Percentiles rank a stretch among this genome's conserved stretches.
These are phyloP conservation scores for Pluvialis apricaria DNA, from an alignment of 2,113 vertebrate genomes.

Conservation along the genomic window DNA sequence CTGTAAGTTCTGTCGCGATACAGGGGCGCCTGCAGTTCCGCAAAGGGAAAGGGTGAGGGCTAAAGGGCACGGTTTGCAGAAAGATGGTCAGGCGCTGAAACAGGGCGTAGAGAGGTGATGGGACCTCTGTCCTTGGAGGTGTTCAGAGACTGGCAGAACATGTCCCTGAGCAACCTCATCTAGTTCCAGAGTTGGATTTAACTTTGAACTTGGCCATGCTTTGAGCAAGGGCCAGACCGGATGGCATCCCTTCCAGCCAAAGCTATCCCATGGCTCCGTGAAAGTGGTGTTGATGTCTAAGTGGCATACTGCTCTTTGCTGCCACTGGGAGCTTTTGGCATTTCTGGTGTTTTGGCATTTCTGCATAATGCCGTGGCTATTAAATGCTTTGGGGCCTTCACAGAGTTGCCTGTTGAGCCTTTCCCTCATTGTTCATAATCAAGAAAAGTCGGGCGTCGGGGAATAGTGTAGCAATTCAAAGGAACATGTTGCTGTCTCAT, in stretches of 20 bases:
- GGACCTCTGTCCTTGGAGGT: background rate
- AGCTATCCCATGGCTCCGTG: background rate
- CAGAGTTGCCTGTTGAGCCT: background rate
- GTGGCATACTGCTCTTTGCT: background rate
- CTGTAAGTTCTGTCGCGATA: background rate
- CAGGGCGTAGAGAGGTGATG: too few species aligned
- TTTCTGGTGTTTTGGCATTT: background rate
- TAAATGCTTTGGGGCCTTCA: background rate
- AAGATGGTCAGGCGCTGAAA: background rate
- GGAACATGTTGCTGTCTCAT: background rate
- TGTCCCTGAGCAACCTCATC: background rate
- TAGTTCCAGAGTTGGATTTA: background rate
- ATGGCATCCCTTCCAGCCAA: background rate
- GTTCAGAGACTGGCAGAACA: background rate
- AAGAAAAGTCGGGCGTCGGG: rapidly evolving
- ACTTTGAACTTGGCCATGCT: background rate
- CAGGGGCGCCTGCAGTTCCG: rapidly evolving
- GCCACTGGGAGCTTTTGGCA: rapidly evolving
- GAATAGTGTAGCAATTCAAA: background rate
- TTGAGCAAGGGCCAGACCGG: background rate
- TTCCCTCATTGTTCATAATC: rapidly evolving
- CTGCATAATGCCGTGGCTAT: rapidly evolving
- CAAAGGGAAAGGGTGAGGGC: background rate
- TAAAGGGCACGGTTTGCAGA: background rate
- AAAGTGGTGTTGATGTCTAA: background rate